Base-by-base conservation (phyloP, 53 echinoderm and acorn worm species). In the Holothuria scabra region DNA sequence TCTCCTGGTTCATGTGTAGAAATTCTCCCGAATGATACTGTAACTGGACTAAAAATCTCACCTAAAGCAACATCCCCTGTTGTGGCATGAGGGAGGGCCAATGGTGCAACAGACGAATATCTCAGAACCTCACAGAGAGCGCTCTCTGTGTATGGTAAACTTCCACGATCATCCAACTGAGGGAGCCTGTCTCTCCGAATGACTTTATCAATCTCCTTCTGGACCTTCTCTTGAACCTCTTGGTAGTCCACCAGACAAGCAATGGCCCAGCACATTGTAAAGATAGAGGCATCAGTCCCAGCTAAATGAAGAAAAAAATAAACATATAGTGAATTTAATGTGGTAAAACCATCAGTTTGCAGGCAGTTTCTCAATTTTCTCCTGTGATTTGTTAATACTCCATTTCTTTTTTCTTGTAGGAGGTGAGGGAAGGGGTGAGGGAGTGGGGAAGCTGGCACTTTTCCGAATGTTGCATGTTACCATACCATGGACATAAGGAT, bases 211-310 rank as follows among this genome's bases (percentile, higher is more conserved):
- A 85, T 83, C 52, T 91, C 91, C 79, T 60, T 59, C 19, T 72
- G 83, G 44, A 91, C 80, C 67, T 79, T 91, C 44, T 65, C 67
- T 32, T 91, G 91, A 30, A 91, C 57, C 18, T 87, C 79, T 1
- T 87, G 91, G 46, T 87, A 1, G 3, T 87, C 87, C 2, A 74
- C 60, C 52, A 91, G 28, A 8, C 46, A 23, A 14, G 62, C 83
- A 20, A 91, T 52, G 1, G 84, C 76, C 91, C 91, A 91, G 34
- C 84, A 87, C 26, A 91, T 70, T 19, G 87, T 79, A 12, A 83
- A 1, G 12, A 78, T 78, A 18, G 87, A 84, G 9, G 91, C 84
- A 8, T 91, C 91, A 20, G 84, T 90, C 76, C 87, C 87, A 21
- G 74, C 91, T 89, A 59, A 18, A 68, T 22, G 25, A 32, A 6